Conservation (phyloP, 2,888 invertebrate genomes). For the Campaea margaritaria region DNA sequence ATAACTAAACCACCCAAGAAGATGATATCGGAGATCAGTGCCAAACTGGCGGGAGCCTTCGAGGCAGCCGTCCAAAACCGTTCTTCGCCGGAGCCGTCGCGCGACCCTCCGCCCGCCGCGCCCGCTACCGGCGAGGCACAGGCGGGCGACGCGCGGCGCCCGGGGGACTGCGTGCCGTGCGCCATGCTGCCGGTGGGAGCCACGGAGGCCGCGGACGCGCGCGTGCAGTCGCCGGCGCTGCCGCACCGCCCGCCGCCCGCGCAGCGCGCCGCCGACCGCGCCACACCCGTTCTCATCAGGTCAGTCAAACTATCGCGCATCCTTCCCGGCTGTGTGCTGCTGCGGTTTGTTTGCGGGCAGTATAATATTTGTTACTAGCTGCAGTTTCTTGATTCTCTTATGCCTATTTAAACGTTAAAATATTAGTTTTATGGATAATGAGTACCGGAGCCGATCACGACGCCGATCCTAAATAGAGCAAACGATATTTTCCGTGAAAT, state of each 20-base stretch:
- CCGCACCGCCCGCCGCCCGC: conserved; percentile 73
- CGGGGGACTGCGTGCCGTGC: conserved; percentile 61
- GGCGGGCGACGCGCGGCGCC: conserved; percentile 52
- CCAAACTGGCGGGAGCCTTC: conserved; percentile 70
- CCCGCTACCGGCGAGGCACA: conserved; percentile 47
- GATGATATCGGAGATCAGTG: conserved; percentile 78
- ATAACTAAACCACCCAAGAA: conserved; percentile 77
- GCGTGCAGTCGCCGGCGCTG: conserved; percentile 77
- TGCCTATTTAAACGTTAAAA: too few species aligned
- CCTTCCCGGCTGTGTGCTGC: too few species aligned
- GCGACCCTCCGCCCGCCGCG: conserved; percentile 41
- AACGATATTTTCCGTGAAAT: too few species aligned
- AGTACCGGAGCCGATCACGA: too few species aligned
- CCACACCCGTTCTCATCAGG: conserved; percentile 74
- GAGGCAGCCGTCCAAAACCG: conserved; percentile 60
- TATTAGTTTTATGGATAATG: too few species aligned
- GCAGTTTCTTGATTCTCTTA: too few species aligned
- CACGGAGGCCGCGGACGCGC: conserved; percentile 73
- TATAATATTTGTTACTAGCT: too few species aligned
- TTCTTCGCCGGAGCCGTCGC: conserved; percentile 37
- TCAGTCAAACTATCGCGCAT: conserved; percentile 33
- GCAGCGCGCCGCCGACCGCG: conserved; percentile 63
- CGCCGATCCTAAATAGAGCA: too few species aligned
- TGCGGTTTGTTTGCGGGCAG: too few species aligned
- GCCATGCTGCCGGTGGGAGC: conserved; percentile 72